Evolutionary conservation across 2,888 invertebrate genomes (phyloP).

Genomic region (Epistrophella euchroma): DNA sequence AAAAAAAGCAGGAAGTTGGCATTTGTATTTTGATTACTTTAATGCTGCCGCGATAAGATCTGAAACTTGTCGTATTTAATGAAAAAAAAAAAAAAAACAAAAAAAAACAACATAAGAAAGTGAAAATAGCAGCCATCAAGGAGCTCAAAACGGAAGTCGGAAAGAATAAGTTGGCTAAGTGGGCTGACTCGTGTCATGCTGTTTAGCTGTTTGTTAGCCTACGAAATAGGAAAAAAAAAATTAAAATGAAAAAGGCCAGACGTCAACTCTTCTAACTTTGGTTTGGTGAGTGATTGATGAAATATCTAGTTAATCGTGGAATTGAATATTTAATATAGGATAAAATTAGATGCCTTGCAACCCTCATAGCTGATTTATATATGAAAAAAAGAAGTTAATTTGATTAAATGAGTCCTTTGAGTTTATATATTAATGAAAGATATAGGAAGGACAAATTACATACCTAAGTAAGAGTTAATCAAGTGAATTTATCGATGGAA

Average conservation of each 20-base stretch:
- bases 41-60: conserved; percentile 58
- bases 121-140: not conserved
- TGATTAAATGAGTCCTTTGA: conserved; percentile 7
- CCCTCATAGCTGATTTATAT: not conserved
- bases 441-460: not conserved
- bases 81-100: conserved; percentile 17
- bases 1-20: conserved; percentile 54
- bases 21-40: conserved; percentile 58
- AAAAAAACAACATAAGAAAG: not conserved
- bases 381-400: not conserved
- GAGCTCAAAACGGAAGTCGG: not conserved
- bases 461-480: not conserved
- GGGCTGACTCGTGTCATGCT: conserved; percentile 16
- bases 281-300: conserved; percentile 54
- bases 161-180: conserved; percentile 25
- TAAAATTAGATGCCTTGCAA: conserved; percentile 14
- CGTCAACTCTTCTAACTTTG: conserved; percentile 29
- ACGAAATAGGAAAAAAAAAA: not conserved
- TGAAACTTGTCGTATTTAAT: conserved; percentile 39
- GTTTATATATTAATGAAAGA: conserved; percentile 3
- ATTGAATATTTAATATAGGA: conserved; percentile 49
- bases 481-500: not conserved
- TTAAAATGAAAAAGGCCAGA: conserved; percentile 10
- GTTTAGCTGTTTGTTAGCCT: not conserved
- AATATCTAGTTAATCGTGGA: conserved; percentile 43